phyloP scores from a whole-genome alignment of 2,797 vertebrate species.

The Dromococcyx pavoninus region DNA sequence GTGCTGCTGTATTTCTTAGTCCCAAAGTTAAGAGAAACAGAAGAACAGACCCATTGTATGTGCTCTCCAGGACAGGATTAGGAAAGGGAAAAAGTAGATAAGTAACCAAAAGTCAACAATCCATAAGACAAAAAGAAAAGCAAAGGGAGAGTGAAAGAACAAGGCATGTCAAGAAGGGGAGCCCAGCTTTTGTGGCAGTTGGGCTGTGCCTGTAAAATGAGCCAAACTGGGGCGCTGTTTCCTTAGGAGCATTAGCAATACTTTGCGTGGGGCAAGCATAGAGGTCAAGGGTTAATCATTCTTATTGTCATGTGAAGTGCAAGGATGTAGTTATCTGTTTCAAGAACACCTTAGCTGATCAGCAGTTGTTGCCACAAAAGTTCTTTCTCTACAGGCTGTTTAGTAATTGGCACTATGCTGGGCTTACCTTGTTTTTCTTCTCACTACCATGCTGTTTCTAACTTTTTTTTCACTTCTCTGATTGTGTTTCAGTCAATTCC shows the following conservation, averaged over 20 bases:
- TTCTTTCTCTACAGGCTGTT: neutral
- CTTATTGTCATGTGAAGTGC: neutral
- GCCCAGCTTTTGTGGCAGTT: neutral
- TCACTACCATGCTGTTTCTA: neutral
- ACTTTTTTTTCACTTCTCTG: neutral
- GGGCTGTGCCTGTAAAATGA: neutral
- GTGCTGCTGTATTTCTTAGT: neutral
- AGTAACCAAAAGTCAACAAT: neutral
- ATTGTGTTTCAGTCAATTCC: neutral
- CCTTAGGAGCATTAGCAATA: neutral
- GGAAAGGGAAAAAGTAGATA: neutral
- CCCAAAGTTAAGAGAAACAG: neutral
- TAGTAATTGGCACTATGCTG: neutral
- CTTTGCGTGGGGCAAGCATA: neutral
- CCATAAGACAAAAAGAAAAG: neutral
- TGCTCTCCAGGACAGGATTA: neutral
- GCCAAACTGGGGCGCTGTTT: neutral
- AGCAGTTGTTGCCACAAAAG: slow-evolving; percentile 9
- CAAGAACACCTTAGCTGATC: neutral
- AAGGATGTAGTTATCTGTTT: slow-evolving; percentile 12
- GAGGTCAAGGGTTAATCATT: neutral
- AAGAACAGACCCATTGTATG: neutral
- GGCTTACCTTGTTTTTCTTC: neutral
- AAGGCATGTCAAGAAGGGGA: neutral
- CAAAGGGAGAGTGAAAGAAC: neutral